These are phyloP conservation scores for Euphysa ruthae DNA, from an alignment of 30 jellyfish, hydroid and myxozoan genomes.

Conservation along the genomic window DNA sequence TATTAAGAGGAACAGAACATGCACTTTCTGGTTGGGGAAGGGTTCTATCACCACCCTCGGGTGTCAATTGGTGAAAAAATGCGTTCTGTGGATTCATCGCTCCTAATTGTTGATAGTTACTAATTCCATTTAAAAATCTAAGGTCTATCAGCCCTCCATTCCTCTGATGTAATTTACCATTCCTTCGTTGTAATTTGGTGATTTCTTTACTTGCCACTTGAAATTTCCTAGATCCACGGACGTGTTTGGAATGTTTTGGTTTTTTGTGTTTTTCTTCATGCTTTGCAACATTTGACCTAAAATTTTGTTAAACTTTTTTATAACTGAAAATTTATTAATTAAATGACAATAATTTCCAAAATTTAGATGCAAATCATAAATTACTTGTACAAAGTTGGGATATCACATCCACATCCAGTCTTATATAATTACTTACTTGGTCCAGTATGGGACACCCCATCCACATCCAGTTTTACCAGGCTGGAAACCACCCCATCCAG, in stretches of 20 bases:
- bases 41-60: no score
- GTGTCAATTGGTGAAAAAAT: no score
- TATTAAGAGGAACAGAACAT: no score
- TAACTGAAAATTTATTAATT: background rate
- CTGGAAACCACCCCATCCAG: constrained; percentile 99
- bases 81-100: no score
- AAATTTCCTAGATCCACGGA: constrained; percentile 1
- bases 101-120: no score
- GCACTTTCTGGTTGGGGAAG: no score
- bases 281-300: constrained; percentile 5
- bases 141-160: no score
- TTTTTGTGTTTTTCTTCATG: background rate
- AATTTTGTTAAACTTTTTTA: background rate
- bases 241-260: background rate
- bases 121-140: no score
- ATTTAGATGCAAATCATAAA: background rate
- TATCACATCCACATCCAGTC: background rate
- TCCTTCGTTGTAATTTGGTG: no score
- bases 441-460: constrained; percentile 99
- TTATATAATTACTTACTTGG: constrained; percentile 68
- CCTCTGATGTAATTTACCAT: no score
- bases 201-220: constrained; percentile 1
- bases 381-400: background rate
- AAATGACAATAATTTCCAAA: background rate
- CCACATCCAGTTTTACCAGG: constrained; percentile 99